Percentiles rank a stretch among this genome's conserved stretches.
Conservation (phyloP, 2,797 vertebrate genomes). For the Lepus oiostolus region DNA sequence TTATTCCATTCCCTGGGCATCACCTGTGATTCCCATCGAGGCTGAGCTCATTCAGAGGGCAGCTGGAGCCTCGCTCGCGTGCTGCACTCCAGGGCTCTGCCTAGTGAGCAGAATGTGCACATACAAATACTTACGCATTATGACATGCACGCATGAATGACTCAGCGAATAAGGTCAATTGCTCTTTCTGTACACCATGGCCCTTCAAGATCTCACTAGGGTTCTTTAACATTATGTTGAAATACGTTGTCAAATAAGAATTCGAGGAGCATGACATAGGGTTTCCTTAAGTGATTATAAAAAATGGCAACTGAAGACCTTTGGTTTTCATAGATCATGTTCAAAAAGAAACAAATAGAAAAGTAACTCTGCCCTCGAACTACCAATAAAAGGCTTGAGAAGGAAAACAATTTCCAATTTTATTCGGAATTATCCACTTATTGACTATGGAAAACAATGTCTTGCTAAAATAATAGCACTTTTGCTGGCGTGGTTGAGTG, state of each 20-base stretch:
- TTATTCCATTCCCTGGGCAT: background rate
- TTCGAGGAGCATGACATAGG: background rate
- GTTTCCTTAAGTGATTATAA: slow-evolving; percentile 21
- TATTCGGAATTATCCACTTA: background rate
- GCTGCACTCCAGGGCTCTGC: background rate
- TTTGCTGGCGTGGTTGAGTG: background rate
- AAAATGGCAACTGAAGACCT: background rate
- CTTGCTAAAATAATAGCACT: slow-evolving; percentile 1
- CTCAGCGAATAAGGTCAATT: background rate
- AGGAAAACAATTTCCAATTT: background rate
- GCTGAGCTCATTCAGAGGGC: background rate
- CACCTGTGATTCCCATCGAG: background rate
- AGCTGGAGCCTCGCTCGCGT: accelerated
- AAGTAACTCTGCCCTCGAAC: background rate
- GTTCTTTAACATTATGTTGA: background rate
- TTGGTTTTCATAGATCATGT: background rate
- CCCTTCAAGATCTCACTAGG: background rate
- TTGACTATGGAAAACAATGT: background rate
- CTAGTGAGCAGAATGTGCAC: background rate
- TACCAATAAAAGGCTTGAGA: background rate
- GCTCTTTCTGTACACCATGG: background rate
- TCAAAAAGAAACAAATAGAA: slow-evolving; percentile 25
- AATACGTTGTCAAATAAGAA: slow-evolving; percentile 3
- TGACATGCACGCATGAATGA: background rate
- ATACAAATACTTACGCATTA: background rate